phyloP scores from a whole-genome alignment of 2,113 vertebrate genomes.

The Corythornis madagascariensis region DNA sequence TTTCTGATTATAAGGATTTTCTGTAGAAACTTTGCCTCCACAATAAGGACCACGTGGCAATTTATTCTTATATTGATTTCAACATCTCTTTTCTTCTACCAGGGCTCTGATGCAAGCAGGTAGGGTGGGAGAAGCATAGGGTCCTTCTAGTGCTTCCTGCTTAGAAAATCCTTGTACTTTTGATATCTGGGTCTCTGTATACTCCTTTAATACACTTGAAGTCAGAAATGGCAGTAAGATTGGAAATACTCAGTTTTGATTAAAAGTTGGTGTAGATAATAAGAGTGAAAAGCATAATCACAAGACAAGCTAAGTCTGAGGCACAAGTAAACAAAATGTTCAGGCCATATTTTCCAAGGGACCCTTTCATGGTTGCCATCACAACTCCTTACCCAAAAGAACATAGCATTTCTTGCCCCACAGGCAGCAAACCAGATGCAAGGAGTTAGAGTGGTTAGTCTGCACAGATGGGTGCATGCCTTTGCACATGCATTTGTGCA shows the following conservation, averaged over 20 bases:
- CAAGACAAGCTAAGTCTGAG: background rate
- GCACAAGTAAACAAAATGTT: background rate
- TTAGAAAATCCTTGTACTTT: background rate
- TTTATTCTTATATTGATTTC: conserved; percentile 81
- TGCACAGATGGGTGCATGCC: background rate
- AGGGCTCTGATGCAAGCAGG: background rate
- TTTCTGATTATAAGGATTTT: conserved; percentile 85
- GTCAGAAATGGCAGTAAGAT: conserved; percentile 34
- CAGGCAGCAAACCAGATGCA: background rate
- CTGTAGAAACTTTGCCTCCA: conserved; percentile 74
- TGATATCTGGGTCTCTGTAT: background rate
- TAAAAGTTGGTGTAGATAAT: background rate
- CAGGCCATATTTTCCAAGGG: background rate
- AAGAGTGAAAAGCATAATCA: background rate
- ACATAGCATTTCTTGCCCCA: background rate
- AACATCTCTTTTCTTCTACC: conserved; percentile 61
- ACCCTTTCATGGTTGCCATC: background rate
- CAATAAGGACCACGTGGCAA: conserved; percentile 77
- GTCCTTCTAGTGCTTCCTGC: background rate
- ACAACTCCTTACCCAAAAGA: background rate
- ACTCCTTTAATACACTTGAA: background rate
- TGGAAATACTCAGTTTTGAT: conserved; percentile 17
- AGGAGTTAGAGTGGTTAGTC: background rate
- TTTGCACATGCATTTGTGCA: background rate
- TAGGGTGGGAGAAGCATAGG: background rate